These are phyloP conservation scores for Cataglyphis cursor DNA, from an alignment of 2,888 invertebrate genomes.

Conservation along the genomic window DNA sequence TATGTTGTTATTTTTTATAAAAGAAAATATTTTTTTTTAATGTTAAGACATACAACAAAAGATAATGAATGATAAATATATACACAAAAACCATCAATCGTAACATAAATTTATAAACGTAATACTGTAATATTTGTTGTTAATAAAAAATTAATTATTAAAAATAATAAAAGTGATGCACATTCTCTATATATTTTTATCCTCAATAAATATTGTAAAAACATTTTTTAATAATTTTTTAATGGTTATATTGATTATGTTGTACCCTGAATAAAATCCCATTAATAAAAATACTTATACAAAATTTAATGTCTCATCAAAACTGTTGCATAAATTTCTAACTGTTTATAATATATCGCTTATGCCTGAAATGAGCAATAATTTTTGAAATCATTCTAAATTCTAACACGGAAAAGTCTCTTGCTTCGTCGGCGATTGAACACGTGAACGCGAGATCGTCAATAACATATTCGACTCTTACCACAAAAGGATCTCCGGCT, in stretches of 20 bases:
- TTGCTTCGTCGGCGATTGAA: slow-evolving; percentile 1
- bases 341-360: not conserved
- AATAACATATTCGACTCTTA: slow-evolving; percentile 21
- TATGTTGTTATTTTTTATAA: not conserved
- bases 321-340: not conserved
- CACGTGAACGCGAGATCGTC: not conserved
- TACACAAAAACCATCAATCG: not conserved
- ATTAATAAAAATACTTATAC: not conserved
- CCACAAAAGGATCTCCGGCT: not conserved
- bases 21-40: not conserved
- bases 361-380: not conserved
- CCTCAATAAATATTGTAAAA: not conserved
- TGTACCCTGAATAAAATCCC: not conserved
- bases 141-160: slow-evolving; percentile 11
- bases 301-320: not conserved
- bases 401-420: not conserved
- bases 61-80: not conserved
- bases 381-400: not conserved
- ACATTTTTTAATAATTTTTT: not conserved
- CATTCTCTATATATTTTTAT: not conserved
- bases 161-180: not conserved
- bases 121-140: not conserved
- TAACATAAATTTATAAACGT: not conserved
- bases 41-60: not conserved
- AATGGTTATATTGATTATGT: not conserved